phyloP scores from a whole-genome alignment of 2,888 invertebrate genomes.

The Terebella lapidaria region DNA sequence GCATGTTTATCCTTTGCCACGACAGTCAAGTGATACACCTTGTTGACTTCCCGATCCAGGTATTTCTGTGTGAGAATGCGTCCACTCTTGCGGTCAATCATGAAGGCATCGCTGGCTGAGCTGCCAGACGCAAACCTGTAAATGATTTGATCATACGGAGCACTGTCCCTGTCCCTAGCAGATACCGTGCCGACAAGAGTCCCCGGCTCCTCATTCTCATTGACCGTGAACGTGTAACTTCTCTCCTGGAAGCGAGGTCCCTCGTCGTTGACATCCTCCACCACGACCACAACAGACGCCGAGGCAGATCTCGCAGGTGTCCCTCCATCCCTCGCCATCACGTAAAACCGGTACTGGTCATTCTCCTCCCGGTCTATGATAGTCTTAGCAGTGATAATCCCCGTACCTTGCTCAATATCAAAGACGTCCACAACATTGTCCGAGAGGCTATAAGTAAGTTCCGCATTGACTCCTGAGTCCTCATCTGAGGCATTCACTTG shows the following conservation, averaged over 20 bases:
- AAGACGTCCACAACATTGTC: slow-evolving; percentile 57
- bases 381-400: slow-evolving; percentile 26
- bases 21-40: not conserved
- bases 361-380: slow-evolving; percentile 53
- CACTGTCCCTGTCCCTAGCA: slow-evolving; percentile 19
- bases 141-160: slow-evolving; percentile 15
- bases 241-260: slow-evolving; percentile 19
- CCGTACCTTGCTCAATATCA: slow-evolving; percentile 54
- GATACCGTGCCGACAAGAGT: slow-evolving; percentile 21
- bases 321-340: slow-evolving; percentile 84
- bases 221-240: slow-evolving; percentile 19
- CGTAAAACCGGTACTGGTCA: slow-evolving; percentile 48
- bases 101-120: slow-evolving; percentile 9
- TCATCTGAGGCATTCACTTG: slow-evolving; percentile 22
- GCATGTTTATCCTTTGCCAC: not conserved
- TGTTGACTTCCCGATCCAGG: slow-evolving; percentile 5
- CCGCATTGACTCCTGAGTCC: slow-evolving; percentile 10
- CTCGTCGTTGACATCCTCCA: slow-evolving; percentile 26
- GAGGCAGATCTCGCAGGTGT: slow-evolving; percentile 75
- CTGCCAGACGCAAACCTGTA: slow-evolving; percentile 15
- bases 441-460: not conserved
- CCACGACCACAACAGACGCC: slow-evolving; percentile 62
- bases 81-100: slow-evolving; percentile 5
- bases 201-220: slow-evolving; percentile 44
- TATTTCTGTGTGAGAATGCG: not conserved